phyloP scores from a whole-genome alignment of 2,888 invertebrate genomes.

The Platypus cylindrus region DNA sequence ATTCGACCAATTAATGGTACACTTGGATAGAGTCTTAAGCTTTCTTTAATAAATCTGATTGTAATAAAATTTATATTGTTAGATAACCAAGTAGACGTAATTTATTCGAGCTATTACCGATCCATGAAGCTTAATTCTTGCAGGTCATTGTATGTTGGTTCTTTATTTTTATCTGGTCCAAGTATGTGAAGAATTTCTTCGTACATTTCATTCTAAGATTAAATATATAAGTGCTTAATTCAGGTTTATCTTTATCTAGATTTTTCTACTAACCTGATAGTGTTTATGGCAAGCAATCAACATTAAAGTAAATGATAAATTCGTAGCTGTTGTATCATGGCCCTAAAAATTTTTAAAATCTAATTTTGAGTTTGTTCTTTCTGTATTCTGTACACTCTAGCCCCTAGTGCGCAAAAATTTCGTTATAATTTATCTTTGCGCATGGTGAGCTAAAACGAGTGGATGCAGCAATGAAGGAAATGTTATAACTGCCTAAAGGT shows the following conservation, averaged over 20 bases:
- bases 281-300: constrained; percentile 19
- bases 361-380: too few species aligned
- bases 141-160: constrained; percentile 25
- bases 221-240: neutral
- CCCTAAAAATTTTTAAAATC: too few species aligned
- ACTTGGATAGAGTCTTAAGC: constrained; percentile 31
- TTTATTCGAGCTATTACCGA: constrained; percentile 8
- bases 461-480: too few species aligned
- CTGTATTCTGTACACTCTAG: too few species aligned
- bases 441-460: too few species aligned
- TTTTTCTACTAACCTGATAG: constrained; percentile 18
- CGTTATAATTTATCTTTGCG: too few species aligned
- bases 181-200: constrained; percentile 24
- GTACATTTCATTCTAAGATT: constrained; percentile 17
- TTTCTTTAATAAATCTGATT: constrained; percentile 31
- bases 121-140: constrained; percentile 31
- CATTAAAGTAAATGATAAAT: constrained; percentile 19
- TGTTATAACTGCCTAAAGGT: too few species aligned
- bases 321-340: constrained; percentile 23
- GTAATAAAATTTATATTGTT: too few species aligned
- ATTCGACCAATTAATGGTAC: constrained; percentile 29
- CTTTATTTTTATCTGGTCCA: constrained; percentile 12
- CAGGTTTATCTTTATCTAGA: neutral
- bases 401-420: too few species aligned
- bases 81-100: neutral